Percentiles rank a stretch among this genome's conserved stretches.
These are phyloP conservation scores for Pedetes capensis DNA, from an alignment of 2,113 vertebrate genomes.

Conservation along the genomic window DNA sequence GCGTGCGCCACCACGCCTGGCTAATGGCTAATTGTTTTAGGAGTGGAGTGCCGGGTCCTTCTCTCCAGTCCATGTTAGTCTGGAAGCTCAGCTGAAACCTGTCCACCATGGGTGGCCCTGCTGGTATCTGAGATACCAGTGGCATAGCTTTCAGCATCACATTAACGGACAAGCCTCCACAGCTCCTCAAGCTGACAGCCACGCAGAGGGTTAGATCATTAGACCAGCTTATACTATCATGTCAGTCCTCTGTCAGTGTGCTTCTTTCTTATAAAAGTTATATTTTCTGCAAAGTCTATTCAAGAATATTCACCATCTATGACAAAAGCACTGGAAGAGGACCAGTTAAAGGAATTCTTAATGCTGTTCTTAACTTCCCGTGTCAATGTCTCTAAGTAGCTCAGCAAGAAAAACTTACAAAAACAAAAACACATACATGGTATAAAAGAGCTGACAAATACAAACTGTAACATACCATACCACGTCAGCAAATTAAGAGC, in stretches of 20 bases:
- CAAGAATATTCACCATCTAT: neutral
- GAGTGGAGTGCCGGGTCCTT: too few relatives aligned
- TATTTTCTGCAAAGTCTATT: neutral
- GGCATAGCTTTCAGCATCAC: too few relatives aligned
- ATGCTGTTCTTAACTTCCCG: neutral
- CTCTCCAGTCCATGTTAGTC: too few relatives aligned
- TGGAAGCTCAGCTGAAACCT: too few relatives aligned
- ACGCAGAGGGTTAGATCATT: too few relatives aligned
- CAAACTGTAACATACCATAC: neutral
- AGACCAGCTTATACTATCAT: neutral
- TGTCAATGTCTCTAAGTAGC: neutral
- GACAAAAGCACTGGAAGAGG: neutral
- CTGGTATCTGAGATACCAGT: too few relatives aligned
- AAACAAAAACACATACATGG: neutral
- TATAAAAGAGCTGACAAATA: constrained; percentile 30
- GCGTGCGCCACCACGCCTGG: too few relatives aligned
- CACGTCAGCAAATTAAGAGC: neutral
- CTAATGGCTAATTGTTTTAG: too few relatives aligned
- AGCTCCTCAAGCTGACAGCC: too few relatives aligned
- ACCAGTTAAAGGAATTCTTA: neutral
- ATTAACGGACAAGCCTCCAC: too few relatives aligned
- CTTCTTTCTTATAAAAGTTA: constrained; percentile 25
- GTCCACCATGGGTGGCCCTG: too few relatives aligned
- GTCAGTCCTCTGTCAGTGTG: neutral
- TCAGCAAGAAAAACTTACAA: constrained; percentile 35